These are phyloP conservation scores for Lasius fuliginosus DNA, from an alignment of 2,888 invertebrate genomes.

Conservation along the genomic window DNA sequence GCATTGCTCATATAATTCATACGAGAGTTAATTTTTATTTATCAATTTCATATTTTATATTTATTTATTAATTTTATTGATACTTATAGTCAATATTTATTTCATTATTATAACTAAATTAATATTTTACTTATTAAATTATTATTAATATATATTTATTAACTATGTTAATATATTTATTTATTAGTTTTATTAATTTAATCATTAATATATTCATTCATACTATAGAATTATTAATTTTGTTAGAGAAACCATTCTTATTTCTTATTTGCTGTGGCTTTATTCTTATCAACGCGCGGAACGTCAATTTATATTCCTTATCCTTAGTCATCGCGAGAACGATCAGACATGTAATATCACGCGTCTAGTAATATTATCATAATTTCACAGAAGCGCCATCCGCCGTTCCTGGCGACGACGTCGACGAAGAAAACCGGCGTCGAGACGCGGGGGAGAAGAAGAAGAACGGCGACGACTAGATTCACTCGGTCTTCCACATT, in stretches of 20 bases:
- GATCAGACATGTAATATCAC: background rate
- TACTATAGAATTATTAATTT: too few species aligned
- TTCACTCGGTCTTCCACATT: constrained; percentile 64
- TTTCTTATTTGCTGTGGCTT: background rate
- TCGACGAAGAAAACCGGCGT: constrained; percentile 15
- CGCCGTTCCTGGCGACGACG: constrained; percentile 18
- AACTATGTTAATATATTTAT: too few species aligned
- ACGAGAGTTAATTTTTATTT: too few species aligned
- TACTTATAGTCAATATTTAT: too few species aligned
- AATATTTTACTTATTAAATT: too few species aligned
- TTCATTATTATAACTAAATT: too few species aligned
- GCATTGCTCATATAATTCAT: background rate
- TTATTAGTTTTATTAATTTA: too few species aligned
- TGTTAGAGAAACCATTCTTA: background rate
- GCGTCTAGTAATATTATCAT: background rate
- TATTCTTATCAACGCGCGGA: background rate
- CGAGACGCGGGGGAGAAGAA: background rate
- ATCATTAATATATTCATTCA: too few species aligned
- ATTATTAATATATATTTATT: too few species aligned
- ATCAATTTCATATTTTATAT: too few species aligned
- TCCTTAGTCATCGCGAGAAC: background rate
- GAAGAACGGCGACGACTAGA: background rate
- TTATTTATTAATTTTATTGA: too few species aligned
- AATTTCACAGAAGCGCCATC: background rate
- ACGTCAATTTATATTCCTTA: background rate